Evolutionary conservation across 2,888 invertebrate species (phyloP), one percentile per base, ranked within the genome.

Genomic region (Sthenelais limicola): DNA sequence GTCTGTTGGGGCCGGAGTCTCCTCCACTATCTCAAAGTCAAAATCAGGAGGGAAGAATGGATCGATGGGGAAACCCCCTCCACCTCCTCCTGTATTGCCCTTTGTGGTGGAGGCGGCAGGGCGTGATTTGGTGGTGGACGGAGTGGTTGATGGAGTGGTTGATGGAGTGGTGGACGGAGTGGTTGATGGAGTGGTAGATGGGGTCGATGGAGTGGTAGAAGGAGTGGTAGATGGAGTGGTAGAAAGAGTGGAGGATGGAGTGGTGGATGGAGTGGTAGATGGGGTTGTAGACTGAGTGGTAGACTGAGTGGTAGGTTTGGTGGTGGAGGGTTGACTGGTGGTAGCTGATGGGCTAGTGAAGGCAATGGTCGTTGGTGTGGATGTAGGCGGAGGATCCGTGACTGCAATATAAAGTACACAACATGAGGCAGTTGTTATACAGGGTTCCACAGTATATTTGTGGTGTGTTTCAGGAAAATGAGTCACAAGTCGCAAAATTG

Each of bases 341-440:
- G n/a, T 38, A 33, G 38, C n/a, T n/a, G 52, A 7, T 38, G 70
- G 32, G 1, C 33, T 69, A 33, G 69, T 28, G n/a, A 49, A 24
- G 7, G 43, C 24, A 21, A 48, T 67, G 3, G 67, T 67, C 4
- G 38, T 67, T 9, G 67, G 38, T 67, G 67, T 21, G 5, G 35
- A 35, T 15, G 52, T 32, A 9, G 69, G 51, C 15, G 69, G 32
- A 24, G 52, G 35, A 38, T 69, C 52, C 1, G 69, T 69, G 18
- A 69, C 69, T 69, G 68, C 21, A 35, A 68, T 4, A 49, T 30
- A 47, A 49, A 49, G 49, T 58, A 12, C 15, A n/a, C n/a, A n/a
- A n/a, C n/a, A n/a, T n/a, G n/a, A n/a, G n/a, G n/a, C n/a, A n/a
- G n/a, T n/a, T n/a, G n/a, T n/a, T n/a, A n/a, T n/a, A n/a, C n/a